Evolutionary conservation across 1,140 invertebrate species (phyloP).

Genomic region (Meloidogyne chitwoodi): DNA sequence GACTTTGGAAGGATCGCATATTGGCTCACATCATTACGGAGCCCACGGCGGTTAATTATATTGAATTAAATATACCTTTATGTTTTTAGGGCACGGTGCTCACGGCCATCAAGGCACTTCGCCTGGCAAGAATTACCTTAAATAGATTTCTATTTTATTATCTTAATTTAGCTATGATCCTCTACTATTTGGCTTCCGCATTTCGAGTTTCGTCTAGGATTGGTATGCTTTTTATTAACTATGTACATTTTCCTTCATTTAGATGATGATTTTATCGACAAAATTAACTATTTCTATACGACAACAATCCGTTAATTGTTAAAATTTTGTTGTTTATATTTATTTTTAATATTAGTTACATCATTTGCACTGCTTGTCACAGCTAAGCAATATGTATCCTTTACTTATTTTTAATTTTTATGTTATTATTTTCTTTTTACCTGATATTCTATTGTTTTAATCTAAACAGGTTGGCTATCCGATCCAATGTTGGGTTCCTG

Average conservation of each 20-base stretch:
- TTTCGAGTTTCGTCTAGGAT: constrained; percentile 59
- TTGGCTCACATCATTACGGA: constrained; percentile 59
- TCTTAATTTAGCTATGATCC: constrained; percentile 52
- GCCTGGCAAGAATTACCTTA: constrained; percentile 22
- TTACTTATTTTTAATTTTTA: constrained; percentile 24
- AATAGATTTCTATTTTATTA: background rate
- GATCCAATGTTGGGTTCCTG: constrained; percentile 60
- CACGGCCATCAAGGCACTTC: constrained; percentile 60
- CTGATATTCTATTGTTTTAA: background rate
- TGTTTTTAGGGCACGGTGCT: constrained; percentile 27
- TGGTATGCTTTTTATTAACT: constrained; percentile 8
- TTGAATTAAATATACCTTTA: background rate
- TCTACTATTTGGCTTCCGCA: constrained; percentile 58
- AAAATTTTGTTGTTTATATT: constrained; percentile 2
- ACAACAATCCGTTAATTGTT: constrained; percentile 55
- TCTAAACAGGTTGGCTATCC: constrained; percentile 47
- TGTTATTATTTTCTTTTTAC: background rate
- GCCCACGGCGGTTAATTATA: constrained; percentile 52
- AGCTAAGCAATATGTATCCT: constrained; percentile 58
- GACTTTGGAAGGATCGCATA: constrained; percentile 59
- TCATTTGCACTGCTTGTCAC: constrained; percentile 59
- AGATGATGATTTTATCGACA: constrained; percentile 60
- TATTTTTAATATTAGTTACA: constrained; percentile 44
- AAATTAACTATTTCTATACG: constrained; percentile 60
- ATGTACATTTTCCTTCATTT: background rate